Base-by-base conservation (phyloP, 2,797 vertebrate genomes). In the Thamnophis elegans region DNA sequence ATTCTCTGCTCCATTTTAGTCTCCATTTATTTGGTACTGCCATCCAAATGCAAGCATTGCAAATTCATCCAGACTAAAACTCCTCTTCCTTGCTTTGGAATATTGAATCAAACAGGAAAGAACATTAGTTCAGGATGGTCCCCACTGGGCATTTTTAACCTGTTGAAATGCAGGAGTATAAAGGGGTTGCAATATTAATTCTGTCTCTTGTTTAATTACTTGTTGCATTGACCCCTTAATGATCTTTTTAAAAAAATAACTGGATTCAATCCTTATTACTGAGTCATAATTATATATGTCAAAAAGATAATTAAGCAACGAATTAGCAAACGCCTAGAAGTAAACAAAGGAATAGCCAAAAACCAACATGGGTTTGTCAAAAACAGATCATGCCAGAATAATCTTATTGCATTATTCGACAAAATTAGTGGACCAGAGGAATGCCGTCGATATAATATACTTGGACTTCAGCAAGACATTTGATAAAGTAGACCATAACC, bases 141-240 rank as follows among this genome's bases (percentile, higher is more conserved):
- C 59, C 91, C 92, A 92, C 92, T 97, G 82, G 94, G 65, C 87
- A 36, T 94, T 95, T 86, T 94, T 96, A 92, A 93, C 90, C 92
- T 96, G 91, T 55, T 91, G 88, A 92, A 95, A 92, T 96, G 16
- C 26, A 92, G 92, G 94, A 47, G 73, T 58, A 93, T 0, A 2
- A 92, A 78, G 36, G 93, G 93, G 89, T 93, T 94, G 93, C 96
- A 96, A 92, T 96, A 89, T 92, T 58, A 87, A 88, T 55, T 89
- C 16, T 82, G 87, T 36, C 54, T 92, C 0, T 0, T 89, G 62
- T 87, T 85, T 54, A 93, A 89, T 92, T 14, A 3, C 89, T 93
- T 94, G 91, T 87, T 94, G 91, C 92, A 26, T 14, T 90, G 86
- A 94, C 18, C 94, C 93, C 54, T 0, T 88, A 94, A 91, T 89